Conservation (phyloP, 2,113 vertebrate genomes). For the Hypanus sabinus region DNA sequence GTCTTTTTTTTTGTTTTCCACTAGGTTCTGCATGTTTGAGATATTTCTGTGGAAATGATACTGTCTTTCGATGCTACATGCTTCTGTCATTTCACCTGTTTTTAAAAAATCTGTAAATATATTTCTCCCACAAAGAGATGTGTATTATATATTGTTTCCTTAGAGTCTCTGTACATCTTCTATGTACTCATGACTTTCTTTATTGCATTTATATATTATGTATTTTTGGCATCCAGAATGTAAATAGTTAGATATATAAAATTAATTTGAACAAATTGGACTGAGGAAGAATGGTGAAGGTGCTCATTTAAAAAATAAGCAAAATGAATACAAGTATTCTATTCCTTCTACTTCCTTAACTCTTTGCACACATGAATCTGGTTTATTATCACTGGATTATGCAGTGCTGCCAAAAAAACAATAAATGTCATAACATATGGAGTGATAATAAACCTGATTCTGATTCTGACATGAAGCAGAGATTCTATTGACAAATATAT, state of each 20-base stretch:
- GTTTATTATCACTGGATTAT: too few species aligned
- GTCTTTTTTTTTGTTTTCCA: slow-evolving; percentile 11
- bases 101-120: neutral
- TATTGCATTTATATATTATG: neutral
- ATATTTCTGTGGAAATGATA: neutral
- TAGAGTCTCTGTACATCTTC: neutral
- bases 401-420: too few species aligned
- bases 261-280: too few species aligned
- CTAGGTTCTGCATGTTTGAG: neutral
- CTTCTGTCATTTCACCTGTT: neutral
- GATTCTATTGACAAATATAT: neutral
- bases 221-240: too few species aligned
- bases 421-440: too few species aligned
- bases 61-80: neutral
- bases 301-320: too few species aligned
- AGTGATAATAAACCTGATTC: too few species aligned
- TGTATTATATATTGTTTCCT: neutral
- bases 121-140: neutral
- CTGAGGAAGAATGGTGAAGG: too few species aligned
- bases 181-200: neutral
- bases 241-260: too few species aligned
- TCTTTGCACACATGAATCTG: neutral
- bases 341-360: neutral
- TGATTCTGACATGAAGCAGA: neutral
- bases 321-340: too few species aligned